Percentiles rank a stretch among this genome's conserved stretches.
Conservation (phyloP, 2,888 invertebrate species). For the Lucinisca nassula region DNA sequence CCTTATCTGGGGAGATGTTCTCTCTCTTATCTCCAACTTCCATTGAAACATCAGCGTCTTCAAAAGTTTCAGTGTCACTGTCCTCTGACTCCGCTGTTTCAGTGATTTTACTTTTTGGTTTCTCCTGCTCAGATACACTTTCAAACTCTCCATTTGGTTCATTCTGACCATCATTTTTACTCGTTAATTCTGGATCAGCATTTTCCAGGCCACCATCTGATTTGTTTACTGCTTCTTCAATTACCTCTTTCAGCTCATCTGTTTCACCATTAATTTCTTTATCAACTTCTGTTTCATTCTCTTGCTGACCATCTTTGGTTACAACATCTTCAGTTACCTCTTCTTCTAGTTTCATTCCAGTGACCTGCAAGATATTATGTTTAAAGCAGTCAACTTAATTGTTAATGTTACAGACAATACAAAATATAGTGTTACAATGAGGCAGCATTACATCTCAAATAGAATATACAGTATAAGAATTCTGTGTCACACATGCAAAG, state of each 20-base stretch:
- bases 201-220: neutral
- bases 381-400: too few relatives aligned
- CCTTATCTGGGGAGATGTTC: neutral
- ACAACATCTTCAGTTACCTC: too few relatives aligned
- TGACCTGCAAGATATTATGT: too few relatives aligned
- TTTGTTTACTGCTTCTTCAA: neutral
- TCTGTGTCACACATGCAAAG: too few relatives aligned
- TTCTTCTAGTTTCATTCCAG: too few relatives aligned
- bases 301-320: too few relatives aligned
- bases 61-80: conserved; percentile 43
- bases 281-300: neutral
- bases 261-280: neutral
- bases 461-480: too few relatives aligned
- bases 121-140: too few relatives aligned
- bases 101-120: neutral
- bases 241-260: neutral
- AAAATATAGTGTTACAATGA: too few relatives aligned
- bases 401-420: too few relatives aligned
- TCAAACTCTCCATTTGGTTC: too few relatives aligned
- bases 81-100: conserved; percentile 9
- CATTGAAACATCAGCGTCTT: conserved; percentile 19
- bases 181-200: neutral
- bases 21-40: neutral
- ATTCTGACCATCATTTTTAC: neutral
- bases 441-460: too few relatives aligned